Conservation (phyloP, 2,113 vertebrate species). For the Anarhynchus alexandrinus region DNA sequence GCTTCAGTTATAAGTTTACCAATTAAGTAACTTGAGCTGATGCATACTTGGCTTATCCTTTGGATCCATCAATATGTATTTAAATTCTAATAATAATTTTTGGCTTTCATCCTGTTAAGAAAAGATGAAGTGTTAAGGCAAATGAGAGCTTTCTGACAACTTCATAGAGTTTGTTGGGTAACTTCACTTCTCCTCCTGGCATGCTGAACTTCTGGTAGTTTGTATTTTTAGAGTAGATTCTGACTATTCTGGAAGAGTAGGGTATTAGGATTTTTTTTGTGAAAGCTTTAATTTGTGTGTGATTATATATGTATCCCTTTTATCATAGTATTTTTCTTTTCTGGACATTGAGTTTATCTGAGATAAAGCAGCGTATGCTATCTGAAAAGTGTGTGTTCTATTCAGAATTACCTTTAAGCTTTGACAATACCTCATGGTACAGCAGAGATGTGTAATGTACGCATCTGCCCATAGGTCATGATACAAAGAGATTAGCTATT, state of each 20-base stretch:
- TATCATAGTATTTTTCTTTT: background rate
- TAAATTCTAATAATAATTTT: background rate
- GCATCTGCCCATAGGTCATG: background rate
- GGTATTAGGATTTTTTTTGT: background rate
- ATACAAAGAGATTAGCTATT: background rate
- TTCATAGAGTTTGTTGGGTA: background rate
- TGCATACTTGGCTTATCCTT: background rate
- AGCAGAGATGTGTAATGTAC: rapidly evolving
- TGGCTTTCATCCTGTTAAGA: background rate
- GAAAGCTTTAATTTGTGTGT: background rate
- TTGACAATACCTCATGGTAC: background rate
- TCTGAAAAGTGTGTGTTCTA: background rate
- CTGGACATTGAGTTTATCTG: background rate
- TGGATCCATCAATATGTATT: background rate
- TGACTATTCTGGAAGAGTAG: background rate
- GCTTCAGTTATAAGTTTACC: background rate
- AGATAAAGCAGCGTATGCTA: background rate
- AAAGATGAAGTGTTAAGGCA: background rate
- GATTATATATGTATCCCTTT: background rate
- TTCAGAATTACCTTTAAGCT: background rate
- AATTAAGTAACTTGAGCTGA: background rate
- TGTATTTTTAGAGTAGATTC: background rate
- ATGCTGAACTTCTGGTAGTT: background rate
- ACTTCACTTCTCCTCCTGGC: background rate
- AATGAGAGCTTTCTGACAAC: background rate